Percentiles rank a stretch among this genome's conserved stretches.
phyloP scores from a whole-genome alignment of 2,797 vertebrate genomes.

The Sylvilagus floridanus region DNA sequence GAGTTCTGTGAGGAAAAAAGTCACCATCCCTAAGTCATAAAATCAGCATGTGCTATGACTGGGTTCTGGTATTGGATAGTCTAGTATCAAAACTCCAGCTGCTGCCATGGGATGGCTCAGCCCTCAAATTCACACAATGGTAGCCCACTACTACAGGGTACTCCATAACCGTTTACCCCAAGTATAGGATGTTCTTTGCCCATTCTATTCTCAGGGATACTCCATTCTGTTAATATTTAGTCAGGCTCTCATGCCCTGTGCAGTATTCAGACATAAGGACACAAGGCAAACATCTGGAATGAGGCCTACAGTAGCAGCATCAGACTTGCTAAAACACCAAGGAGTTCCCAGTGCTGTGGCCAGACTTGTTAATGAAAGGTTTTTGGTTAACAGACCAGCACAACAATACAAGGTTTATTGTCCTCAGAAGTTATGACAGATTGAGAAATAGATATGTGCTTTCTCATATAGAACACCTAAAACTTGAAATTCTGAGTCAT shows the following conservation, averaged over 20 bases:
- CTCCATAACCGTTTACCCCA: background rate
- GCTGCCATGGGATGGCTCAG: background rate
- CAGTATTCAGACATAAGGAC: background rate
- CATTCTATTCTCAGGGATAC: background rate
- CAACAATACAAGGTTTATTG: background rate
- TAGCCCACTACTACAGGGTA: background rate
- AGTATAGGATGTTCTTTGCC: background rate
- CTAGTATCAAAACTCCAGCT: background rate
- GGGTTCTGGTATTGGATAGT: background rate
- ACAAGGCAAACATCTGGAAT: background rate
- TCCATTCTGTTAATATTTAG: background rate
- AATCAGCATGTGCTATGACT: background rate
- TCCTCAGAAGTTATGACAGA: background rate
- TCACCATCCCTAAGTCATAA: background rate
- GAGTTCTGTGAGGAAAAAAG: background rate
- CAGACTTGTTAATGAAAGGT: background rate
- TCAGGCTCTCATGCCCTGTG: background rate
- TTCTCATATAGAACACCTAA: background rate
- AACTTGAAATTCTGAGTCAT: background rate
- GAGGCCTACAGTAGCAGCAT: background rate
- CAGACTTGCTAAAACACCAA: background rate
- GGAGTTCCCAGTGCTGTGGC: background rate
- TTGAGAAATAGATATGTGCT: background rate
- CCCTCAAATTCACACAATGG: background rate
- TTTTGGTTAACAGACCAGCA: background rate